phyloP scores from a whole-genome alignment of 1,140 invertebrate species.

The Phocides pigmalion region DNA sequence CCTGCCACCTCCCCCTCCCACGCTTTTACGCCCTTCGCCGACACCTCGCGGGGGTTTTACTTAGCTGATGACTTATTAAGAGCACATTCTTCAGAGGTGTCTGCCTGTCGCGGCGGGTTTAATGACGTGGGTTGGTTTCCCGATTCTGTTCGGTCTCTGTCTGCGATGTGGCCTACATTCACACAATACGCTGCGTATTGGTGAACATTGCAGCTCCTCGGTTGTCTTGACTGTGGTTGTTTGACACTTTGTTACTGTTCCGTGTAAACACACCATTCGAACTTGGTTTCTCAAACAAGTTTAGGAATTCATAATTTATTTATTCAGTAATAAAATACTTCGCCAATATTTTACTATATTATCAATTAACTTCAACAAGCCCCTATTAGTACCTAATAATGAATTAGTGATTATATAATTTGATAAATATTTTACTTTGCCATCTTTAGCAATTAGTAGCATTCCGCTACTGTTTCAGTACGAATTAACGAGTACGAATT shows the following conservation, averaged over 20 bases:
- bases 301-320: too few species aligned
- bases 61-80: constrained; percentile 83
- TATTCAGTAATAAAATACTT: too few species aligned
- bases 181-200: constrained; percentile 43
- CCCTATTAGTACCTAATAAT: too few species aligned
- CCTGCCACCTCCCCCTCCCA: constrained; percentile 28
- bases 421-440: too few species aligned
- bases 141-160: constrained; percentile 46
- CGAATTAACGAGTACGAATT: too few species aligned
- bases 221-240: constrained; percentile 27
- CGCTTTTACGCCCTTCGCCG: constrained; percentile 36
- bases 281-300: too few species aligned
- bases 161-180: constrained; percentile 50
- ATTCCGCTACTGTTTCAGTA: too few species aligned
- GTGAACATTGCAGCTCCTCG: constrained; percentile 27
- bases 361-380: too few species aligned
- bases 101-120: constrained; percentile 72
- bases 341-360: too few species aligned
- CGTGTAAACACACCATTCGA: too few species aligned
- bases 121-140: constrained; percentile 68
- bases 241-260: background rate
- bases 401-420: too few species aligned
- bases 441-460: too few species aligned
- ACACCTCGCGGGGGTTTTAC: constrained; percentile 66
- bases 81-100: constrained; percentile 81